phyloP scores from a whole-genome alignment of 2,113 vertebrate genomes.

The Saimiri boliviensis region DNA sequence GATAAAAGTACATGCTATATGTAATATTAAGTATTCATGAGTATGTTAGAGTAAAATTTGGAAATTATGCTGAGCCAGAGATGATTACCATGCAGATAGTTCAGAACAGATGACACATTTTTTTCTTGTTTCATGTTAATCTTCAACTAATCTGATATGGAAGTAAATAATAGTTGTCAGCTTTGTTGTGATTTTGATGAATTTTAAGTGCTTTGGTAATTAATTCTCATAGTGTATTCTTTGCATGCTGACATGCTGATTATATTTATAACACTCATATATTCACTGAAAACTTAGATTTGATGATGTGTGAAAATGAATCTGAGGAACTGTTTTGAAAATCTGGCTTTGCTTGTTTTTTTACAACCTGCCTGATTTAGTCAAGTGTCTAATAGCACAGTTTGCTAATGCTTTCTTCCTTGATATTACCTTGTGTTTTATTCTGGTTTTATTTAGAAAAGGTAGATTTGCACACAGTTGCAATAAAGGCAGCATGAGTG shows the following conservation, averaged over 20 bases:
- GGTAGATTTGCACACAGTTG: background rate
- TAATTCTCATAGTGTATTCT: slow-evolving; percentile 16
- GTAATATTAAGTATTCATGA: slow-evolving; percentile 3
- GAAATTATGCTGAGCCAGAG: background rate
- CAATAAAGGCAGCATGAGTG: background rate
- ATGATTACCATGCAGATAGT: background rate
- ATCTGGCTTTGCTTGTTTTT: background rate
- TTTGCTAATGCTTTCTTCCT: background rate
- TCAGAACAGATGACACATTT: slow-evolving; percentile 18
- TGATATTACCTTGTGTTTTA: background rate
- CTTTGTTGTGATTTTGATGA: slow-evolving; percentile 19
- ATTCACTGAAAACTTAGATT: background rate
- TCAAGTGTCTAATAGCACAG: background rate
- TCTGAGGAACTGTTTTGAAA: background rate
- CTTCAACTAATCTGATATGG: background rate
- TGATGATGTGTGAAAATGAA: slow-evolving; percentile 32
- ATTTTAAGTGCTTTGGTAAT: slow-evolving; percentile 48
- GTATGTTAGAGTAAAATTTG: background rate
- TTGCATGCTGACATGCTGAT: background rate
- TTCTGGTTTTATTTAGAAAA: background rate
- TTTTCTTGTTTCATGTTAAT: slow-evolving; percentile 27
- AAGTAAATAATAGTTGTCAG: slow-evolving; percentile 33
- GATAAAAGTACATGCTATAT: background rate
- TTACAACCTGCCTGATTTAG: background rate
- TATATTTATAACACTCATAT: slow-evolving; percentile 12